Base-by-base conservation (phyloP, 1,140 invertebrate species). In the Heliconius nattereri region DNA sequence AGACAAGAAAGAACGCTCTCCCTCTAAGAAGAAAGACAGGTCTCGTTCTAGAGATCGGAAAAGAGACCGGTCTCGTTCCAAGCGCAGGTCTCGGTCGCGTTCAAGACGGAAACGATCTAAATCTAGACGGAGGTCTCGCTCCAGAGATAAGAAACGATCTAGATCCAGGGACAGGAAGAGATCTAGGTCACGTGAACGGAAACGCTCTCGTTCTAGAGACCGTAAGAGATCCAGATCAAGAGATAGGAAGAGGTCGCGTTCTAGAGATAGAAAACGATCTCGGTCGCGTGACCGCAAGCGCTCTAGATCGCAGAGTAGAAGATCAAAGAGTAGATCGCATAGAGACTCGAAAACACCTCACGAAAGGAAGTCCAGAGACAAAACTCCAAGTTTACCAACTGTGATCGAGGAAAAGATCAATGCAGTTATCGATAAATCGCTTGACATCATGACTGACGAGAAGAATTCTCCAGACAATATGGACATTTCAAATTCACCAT, bases 401-500 rank as follows among this genome's bases (percentile, higher is more conserved):
- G 80, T 89, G 2, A 81, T 90, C 40, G 89, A 89, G 76, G 90
- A 92, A 79, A 90, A 90, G 71, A 85, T 87, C 23, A 85, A 79
- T 80, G 84, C 88, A 2, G 78, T 84, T n/a, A 88, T 89, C 49
- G 83, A 82, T 32, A 90, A 90, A 81, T 77, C 83, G 37, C 84
- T 87, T 11, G 90, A 92, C 73, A 81, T 93, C 73, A 81, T 93
- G 20, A 84, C 79, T 3, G 88, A 93, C 37, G 91, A 94, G 78
- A 94, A 94, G 75, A 91, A 94, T 82, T 95, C 94, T 19, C 94
- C 94, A 26, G 94, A 95, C 84, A 95, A 95, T 78, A 95, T 95
- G 94, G 94, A 95, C 82, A 95, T 95, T 88, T 95, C 94, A 29
- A 94, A 95, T 85, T 95, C 92, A 79, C 94, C 91, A 80, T 95